A percentile compares a stretch with the other conserved stretches of the same genome.
These are phyloP conservation scores for Dryococelus australis DNA, from an alignment of 2,888 invertebrate genomes.

Conservation along the genomic window DNA sequence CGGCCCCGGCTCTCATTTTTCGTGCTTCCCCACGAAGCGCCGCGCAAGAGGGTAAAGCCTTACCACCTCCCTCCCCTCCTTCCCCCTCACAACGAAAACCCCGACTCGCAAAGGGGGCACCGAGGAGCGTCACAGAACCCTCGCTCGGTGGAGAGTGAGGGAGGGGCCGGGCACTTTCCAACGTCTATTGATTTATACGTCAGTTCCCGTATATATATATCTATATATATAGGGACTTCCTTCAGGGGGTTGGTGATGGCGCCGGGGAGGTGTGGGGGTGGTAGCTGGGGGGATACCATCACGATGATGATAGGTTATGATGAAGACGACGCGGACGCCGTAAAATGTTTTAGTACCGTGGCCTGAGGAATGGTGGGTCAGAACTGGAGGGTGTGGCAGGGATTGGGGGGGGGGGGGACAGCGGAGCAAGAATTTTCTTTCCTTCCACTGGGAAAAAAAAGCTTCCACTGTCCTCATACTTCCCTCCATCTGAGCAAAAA, in stretches of 20 bases:
- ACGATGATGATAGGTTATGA: conserved; percentile 28
- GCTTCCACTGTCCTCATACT: neutral
- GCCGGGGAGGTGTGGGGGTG: neutral
- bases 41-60: conserved; percentile 12
- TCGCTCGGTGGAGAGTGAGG: neutral
- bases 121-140: conserved; percentile 22
- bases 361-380: neutral
- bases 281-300: neutral
- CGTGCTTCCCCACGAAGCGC: conserved; percentile 27
- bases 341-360: conserved; percentile 18
- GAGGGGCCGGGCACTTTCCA: conserved; percentile 27
- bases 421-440: neutral
- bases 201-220: conserved; percentile 33
- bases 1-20: conserved; percentile 28
- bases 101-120: conserved; percentile 17
- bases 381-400: too few relatives aligned
- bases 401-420: neutral
- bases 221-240: conserved; percentile 21
- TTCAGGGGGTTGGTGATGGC: conserved; percentile 17
- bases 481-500: neutral
- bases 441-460: neutral
- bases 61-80: neutral
- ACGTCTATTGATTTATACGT: conserved; percentile 44
- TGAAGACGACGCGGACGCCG: conserved; percentile 20
- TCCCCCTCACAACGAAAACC: neutral